Percentiles rank a stretch among this genome's conserved stretches.
Evolutionary conservation across 2,888 invertebrate species (phyloP).

Genomic region (Tholera decimalis): DNA sequence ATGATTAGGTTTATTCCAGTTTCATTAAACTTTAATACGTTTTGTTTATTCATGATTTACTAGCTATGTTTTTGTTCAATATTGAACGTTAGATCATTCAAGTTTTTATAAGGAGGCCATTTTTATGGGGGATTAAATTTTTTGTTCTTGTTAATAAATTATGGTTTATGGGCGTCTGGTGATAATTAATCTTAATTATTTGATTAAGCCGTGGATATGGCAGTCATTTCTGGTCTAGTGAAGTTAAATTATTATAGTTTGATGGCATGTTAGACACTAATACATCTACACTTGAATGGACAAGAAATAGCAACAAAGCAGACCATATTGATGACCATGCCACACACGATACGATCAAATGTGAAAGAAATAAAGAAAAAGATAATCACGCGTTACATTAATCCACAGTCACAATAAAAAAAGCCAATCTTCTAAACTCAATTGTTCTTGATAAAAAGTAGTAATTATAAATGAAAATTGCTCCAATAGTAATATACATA

Average conservation of each 20-base stretch:
- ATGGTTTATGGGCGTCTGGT: conserved; percentile 56
- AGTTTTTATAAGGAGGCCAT: conserved; percentile 44
- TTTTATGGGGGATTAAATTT: conserved; percentile 49
- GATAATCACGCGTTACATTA: conserved; percentile 42
- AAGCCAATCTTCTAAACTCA: conserved; percentile 55
- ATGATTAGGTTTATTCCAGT: conserved; percentile 64
- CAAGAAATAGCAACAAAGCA: conserved; percentile 25
- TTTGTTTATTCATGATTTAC: conserved; percentile 63
- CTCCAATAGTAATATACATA: conserved; percentile 62
- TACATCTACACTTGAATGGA: conserved; percentile 49
- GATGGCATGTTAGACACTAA: conserved; percentile 51
- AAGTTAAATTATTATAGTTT: conserved; percentile 51
- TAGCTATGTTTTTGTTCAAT: conserved; percentile 53
- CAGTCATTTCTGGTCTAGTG: conserved; percentile 62
- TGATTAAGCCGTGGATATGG: conserved; percentile 55
- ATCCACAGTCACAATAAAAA: conserved; percentile 52
- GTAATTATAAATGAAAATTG: conserved; percentile 61
- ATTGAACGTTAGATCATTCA: conserved; percentile 51
- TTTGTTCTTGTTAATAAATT: conserved; percentile 58
- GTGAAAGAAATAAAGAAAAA: conserved; percentile 41
- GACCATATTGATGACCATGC: conserved; percentile 32
- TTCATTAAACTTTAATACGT: conserved; percentile 68
- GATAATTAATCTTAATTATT: conserved; percentile 61
- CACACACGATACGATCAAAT: conserved; percentile 34
- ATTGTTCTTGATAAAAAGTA: conserved; percentile 56